Percentiles rank a stretch among this genome's conserved stretches.
phyloP scores from a whole-genome alignment of 2,797 vertebrate species.

The Microctenopoma stevenorrisi region DNA sequence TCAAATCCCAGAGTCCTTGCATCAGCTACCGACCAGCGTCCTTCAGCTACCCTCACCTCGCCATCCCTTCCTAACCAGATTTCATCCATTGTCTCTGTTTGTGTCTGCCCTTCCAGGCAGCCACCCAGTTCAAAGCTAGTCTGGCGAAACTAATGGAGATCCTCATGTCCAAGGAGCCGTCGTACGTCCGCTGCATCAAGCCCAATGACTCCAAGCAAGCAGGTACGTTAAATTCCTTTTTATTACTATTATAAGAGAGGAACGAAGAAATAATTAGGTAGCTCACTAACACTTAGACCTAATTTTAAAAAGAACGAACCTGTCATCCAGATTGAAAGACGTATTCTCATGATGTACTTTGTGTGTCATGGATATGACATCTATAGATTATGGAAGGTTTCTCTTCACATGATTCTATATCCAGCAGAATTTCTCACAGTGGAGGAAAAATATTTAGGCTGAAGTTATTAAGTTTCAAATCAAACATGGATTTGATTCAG shows the following conservation, averaged over 20 bases:
- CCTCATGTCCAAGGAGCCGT: conserved; percentile 98
- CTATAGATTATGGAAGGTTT: too few relatives aligned
- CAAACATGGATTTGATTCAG: background rate
- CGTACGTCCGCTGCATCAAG: conserved; percentile 98
- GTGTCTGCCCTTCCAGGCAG: conserved; percentile 85
- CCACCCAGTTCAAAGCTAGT: conserved; percentile 97
- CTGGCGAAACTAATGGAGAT: conserved; percentile 97
- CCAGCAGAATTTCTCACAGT: background rate
- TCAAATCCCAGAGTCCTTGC: background rate
- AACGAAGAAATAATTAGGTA: background rate
- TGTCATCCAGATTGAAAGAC: too few relatives aligned
- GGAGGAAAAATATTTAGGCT: background rate
- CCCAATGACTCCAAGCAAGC: conserved; percentile 98
- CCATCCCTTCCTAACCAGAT: conserved; percentile 21
- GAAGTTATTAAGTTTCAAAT: background rate
- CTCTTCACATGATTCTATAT: too few relatives aligned
- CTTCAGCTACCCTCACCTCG: conserved; percentile 13
- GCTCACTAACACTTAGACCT: too few relatives aligned
- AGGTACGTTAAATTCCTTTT: too few relatives aligned
- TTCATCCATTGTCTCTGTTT: background rate
- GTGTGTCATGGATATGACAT: too few relatives aligned
- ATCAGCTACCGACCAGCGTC: background rate
- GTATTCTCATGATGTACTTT: too few relatives aligned
- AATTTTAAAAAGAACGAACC: too few relatives aligned
- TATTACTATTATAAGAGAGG: too few relatives aligned